A percentile compares a stretch with the other conserved stretches of the same genome.
Conservation (phyloP, 2,888 invertebrate genomes). For the Melanchra persicariae region DNA sequence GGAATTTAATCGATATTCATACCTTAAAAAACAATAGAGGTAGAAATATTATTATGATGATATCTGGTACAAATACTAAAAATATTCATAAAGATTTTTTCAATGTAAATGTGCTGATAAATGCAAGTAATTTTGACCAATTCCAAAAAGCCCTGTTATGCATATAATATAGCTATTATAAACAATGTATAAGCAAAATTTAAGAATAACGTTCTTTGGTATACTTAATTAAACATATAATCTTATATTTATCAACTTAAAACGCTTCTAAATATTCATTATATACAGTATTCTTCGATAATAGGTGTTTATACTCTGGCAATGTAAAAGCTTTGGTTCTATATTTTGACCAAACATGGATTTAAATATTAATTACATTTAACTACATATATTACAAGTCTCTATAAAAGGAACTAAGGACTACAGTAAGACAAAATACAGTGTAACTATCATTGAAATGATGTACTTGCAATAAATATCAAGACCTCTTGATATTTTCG, state of each 20-base stretch:
- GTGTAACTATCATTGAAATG: slow-evolving; percentile 19
- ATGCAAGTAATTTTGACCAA: slow-evolving; percentile 52
- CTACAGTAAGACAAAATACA: slow-evolving; percentile 19
- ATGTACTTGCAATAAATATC: slow-evolving; percentile 28
- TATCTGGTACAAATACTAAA: slow-evolving; percentile 6
- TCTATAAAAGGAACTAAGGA: slow-evolving; percentile 33
- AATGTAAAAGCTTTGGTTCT: slow-evolving; percentile 68
- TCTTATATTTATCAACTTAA: slow-evolving; percentile 54
- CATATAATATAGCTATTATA: slow-evolving; percentile 44
- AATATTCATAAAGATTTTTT: not conserved
- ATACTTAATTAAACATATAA: slow-evolving; percentile 61
- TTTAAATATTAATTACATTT: slow-evolving; percentile 61
- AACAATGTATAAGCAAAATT: slow-evolving; percentile 51
- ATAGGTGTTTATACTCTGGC: slow-evolving; percentile 57
- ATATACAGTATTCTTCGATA: slow-evolving; percentile 55
- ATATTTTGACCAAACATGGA: slow-evolving; percentile 54
- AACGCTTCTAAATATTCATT: slow-evolving; percentile 55
- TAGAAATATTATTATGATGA: slow-evolving; percentile 32
- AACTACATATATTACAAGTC: slow-evolving; percentile 60
- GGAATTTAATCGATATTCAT: slow-evolving; percentile 13
- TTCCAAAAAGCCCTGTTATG: slow-evolving; percentile 18
- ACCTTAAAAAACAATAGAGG: slow-evolving; percentile 13
- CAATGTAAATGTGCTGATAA: slow-evolving; percentile 38
- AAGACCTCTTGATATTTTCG: not conserved
- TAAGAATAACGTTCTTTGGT: slow-evolving; percentile 63